phyloP scores from a whole-genome alignment of 2,113 vertebrate genomes.

The Leptobrachium leishanense region DNA sequence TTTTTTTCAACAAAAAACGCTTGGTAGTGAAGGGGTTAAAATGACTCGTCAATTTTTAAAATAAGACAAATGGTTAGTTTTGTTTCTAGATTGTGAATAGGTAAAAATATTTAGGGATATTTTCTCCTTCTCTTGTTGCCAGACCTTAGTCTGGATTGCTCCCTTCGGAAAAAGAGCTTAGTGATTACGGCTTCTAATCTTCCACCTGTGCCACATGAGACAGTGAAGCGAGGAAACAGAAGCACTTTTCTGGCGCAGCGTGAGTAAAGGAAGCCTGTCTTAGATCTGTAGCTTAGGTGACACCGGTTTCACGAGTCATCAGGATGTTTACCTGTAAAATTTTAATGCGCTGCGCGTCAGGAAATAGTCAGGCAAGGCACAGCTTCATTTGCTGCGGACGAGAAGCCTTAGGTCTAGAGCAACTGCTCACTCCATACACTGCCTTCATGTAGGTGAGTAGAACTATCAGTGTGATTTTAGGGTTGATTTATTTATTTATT shows the following conservation, averaged over 20 bases:
- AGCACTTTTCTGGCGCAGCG: constrained; percentile 2
- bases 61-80: not conserved
- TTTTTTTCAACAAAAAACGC: too few relatives aligned
- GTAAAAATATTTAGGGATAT: not conserved
- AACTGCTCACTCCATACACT: not conserved
- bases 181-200: constrained; percentile 8
- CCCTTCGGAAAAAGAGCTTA: not conserved
- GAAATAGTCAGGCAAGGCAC: constrained; percentile 7
- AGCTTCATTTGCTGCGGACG: constrained; percentile 1
- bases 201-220: constrained; percentile 9
- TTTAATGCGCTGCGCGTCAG: constrained; percentile 34
- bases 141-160: too few relatives aligned
- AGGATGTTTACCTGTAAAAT: constrained; percentile 44
- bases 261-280: constrained; percentile 1
- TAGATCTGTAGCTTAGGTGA: constrained; percentile 20
- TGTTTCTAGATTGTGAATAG: not conserved
- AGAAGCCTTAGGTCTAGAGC: not conserved
- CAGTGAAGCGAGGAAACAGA: not conserved
- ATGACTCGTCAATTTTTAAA: not conserved
- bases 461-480: not conserved
- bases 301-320: constrained; percentile 32
- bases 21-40: constrained; percentile 5
- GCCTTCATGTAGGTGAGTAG: constrained; percentile 31
- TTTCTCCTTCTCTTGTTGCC: too few relatives aligned
- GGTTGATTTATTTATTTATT: not conserved